Evolutionary conservation across 2,888 invertebrate genomes (phyloP).

Genomic region (Phyllotreta striolata): DNA sequence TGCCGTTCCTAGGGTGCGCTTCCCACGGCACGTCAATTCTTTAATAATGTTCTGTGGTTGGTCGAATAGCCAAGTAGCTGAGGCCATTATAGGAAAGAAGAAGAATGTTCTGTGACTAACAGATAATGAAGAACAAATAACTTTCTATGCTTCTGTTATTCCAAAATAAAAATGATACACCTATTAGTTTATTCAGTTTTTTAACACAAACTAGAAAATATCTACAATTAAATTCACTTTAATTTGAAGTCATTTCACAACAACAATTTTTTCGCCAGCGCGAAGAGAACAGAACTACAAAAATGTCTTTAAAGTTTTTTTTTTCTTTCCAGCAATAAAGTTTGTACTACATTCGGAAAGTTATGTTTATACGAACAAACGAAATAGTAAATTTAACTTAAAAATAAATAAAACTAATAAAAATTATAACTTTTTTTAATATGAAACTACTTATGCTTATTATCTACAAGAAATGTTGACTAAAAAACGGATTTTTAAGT

Average conservation of each 20-base stretch:
- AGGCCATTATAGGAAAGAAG: too few relatives aligned
- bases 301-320: neutral
- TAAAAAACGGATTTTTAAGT: conserved; percentile 6
- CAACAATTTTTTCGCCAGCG: conserved; percentile 1
- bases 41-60: too few relatives aligned
- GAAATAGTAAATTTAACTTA: neutral
- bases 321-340: neutral
- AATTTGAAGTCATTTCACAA: conserved; percentile 13
- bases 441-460: conserved; percentile 19
- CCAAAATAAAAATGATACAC: too few relatives aligned
- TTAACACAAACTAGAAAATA: too few relatives aligned
- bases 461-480: conserved; percentile 16
- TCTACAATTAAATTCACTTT: conserved; percentile 12
- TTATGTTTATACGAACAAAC: neutral
- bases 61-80: too few relatives aligned
- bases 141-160: too few relatives aligned
- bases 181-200: too few relatives aligned
- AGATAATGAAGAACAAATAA: too few relatives aligned
- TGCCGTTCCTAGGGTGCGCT: too few relatives aligned
- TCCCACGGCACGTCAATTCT: too few relatives aligned
- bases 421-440: conserved; percentile 11
- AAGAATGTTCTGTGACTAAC: too few relatives aligned
- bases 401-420: conserved; percentile 7
- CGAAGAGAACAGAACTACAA: neutral
- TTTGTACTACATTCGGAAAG: neutral